A percentile compares a stretch with the other conserved stretches of the same genome.
Conservation (phyloP, 2,797 vertebrate genomes). For the Falco cherrug region DNA sequence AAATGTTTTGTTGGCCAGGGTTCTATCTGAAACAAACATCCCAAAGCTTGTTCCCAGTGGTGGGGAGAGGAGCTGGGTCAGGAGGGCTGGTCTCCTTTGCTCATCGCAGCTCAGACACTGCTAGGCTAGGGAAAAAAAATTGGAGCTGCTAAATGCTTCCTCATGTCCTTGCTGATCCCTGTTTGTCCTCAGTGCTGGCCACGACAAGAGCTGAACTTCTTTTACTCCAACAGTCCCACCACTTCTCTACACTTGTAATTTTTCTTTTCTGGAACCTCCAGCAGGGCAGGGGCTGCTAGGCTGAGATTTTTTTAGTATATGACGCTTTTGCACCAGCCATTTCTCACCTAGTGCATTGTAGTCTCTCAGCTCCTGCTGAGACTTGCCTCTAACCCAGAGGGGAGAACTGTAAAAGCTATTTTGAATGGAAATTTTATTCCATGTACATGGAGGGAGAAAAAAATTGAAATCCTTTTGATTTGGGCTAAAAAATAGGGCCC, state of each 20-base stretch:
- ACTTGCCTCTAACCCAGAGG: background rate
- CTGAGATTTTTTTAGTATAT: background rate
- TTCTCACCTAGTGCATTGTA: background rate
- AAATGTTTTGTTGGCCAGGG: background rate
- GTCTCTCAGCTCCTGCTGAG: background rate
- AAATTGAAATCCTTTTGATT: background rate
- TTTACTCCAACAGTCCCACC: background rate
- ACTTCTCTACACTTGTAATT: background rate
- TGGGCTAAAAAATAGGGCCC: background rate
- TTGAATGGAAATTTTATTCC: conserved; percentile 7
- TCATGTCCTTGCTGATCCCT: background rate
- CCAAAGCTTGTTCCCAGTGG: conserved; percentile 27
- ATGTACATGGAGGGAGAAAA: background rate
- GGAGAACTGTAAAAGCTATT: background rate
- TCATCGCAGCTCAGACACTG: background rate
- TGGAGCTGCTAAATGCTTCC: background rate
- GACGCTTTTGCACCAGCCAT: background rate
- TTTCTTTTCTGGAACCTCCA: background rate
- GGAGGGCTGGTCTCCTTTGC: background rate
- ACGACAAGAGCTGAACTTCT: background rate
- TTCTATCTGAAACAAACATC: conserved; percentile 21
- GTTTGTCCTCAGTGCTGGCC: background rate
- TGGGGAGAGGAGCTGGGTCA: background rate
- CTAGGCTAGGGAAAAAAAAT: background rate
- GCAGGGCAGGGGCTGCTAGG: background rate